phyloP scores from a whole-genome alignment of 1,140 invertebrate species.

The Lordiphosa mommai region DNA sequence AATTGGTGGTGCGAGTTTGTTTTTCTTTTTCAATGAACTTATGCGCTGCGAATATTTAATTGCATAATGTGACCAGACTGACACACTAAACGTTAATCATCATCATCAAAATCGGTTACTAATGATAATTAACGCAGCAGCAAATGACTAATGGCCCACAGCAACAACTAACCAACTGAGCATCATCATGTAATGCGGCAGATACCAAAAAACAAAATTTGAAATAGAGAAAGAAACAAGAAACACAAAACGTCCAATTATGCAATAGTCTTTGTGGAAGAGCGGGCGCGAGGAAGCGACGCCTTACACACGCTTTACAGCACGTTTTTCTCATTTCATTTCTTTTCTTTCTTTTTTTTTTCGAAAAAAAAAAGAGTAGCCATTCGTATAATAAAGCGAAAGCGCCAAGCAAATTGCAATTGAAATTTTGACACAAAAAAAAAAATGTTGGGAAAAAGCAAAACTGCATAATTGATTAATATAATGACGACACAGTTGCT shows the following conservation, averaged over 20 bases:
- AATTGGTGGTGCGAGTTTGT: background rate
- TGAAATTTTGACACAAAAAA: slow-evolving; percentile 3
- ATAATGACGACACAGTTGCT: too few species aligned
- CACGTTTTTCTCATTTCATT: background rate
- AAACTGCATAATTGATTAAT: slow-evolving; percentile 6
- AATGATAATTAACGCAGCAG: slow-evolving; percentile 11
- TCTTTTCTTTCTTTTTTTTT: background rate
- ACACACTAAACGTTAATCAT: slow-evolving; percentile 37
- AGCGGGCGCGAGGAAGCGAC: background rate
- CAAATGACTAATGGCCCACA: slow-evolving; percentile 52
- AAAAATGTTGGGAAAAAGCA: slow-evolving; percentile 3
- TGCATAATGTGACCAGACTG: slow-evolving; percentile 47
- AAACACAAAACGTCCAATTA: slow-evolving; percentile 36
- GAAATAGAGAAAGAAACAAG: slow-evolving; percentile 45
- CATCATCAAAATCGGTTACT: slow-evolving; percentile 14
- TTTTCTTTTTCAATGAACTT: slow-evolving; percentile 25
- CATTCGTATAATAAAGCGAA: slow-evolving; percentile 9
- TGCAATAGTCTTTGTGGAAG: slow-evolving; percentile 27
- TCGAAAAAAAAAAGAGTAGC: too few species aligned
- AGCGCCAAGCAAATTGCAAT: slow-evolving; percentile 9
- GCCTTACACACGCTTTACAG: background rate
- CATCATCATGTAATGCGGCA: slow-evolving; percentile 64
- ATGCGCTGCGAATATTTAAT: slow-evolving; percentile 45
- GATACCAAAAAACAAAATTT: slow-evolving; percentile 8
- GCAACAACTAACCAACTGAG: slow-evolving; percentile 8